Evolutionary conservation across 2,888 invertebrate species (phyloP).

Genomic region (Theretra japonica): DNA sequence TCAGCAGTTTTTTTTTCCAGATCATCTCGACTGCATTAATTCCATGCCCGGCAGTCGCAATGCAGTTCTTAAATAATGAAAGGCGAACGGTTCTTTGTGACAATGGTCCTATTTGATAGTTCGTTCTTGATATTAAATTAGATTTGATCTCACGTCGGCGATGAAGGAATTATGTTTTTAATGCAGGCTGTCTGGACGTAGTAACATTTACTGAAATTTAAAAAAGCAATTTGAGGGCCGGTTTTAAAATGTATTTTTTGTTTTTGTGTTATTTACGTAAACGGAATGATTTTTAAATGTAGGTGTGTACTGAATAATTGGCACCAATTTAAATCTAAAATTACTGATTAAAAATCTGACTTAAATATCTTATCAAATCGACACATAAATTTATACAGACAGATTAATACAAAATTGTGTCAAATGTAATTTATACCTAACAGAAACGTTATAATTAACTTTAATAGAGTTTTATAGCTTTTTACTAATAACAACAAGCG

Average conservation of each 20-base stretch:
- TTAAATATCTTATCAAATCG: slow-evolving; percentile 8
- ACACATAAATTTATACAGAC: not conserved
- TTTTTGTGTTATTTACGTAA: not conserved
- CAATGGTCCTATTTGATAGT: slow-evolving; percentile 16
- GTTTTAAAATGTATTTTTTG: not conserved
- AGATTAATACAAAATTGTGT: slow-evolving; percentile 11
- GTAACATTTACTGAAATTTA: not conserved
- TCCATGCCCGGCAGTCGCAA: slow-evolving; percentile 68
- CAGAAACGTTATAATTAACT: slow-evolving; percentile 7
- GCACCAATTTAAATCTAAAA: not conserved
- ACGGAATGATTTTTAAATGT: not conserved
- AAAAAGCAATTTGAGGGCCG: not conserved
- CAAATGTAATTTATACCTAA: slow-evolving; percentile 9
- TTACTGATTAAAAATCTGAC: not conserved
- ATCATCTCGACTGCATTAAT: slow-evolving; percentile 78
- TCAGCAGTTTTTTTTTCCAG: slow-evolving; percentile 74
- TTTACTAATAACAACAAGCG: not conserved
- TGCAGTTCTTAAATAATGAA: slow-evolving; percentile 64
- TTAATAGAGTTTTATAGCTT: slow-evolving; percentile 1
- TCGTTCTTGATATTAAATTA: slow-evolving; percentile 10
- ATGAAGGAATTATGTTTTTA: not conserved
- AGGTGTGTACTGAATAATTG: not conserved
- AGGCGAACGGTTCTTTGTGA: slow-evolving; percentile 29
- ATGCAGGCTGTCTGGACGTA: no score
- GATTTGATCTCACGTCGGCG: not conserved